A percentile compares a stretch with the other conserved stretches of the same genome.
phyloP scores from a whole-genome alignment of 2,888 invertebrate genomes.

The Drepana falcataria region DNA sequence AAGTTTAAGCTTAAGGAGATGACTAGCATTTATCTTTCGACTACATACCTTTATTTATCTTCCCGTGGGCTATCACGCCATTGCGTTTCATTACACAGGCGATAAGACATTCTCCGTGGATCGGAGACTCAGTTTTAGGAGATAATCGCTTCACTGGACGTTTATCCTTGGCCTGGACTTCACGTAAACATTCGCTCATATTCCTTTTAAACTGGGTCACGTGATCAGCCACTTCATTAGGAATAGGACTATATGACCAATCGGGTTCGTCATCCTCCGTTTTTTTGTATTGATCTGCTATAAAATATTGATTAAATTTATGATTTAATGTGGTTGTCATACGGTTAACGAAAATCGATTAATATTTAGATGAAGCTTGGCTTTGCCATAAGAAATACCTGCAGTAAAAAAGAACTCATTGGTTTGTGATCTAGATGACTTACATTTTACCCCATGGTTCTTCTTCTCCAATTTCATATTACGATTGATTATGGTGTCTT shows the following conservation, averaged over 20 bases:
- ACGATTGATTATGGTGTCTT: slow-evolving; percentile 54
- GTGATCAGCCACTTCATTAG: slow-evolving; percentile 43
- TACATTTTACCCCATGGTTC: slow-evolving; percentile 29
- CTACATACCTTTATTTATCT: slow-evolving; percentile 57
- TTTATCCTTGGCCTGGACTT: slow-evolving; percentile 54
- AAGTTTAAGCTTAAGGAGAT: too few relatives aligned
- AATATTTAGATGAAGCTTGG: too few relatives aligned
- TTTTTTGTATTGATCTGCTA: slow-evolving; percentile 16
- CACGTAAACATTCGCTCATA: slow-evolving; percentile 65
- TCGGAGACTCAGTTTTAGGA: slow-evolving; percentile 55
- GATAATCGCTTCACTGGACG: slow-evolving; percentile 49
- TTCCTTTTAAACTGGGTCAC: slow-evolving; percentile 59
- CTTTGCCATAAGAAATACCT: too few relatives aligned
- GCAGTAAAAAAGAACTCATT: too few relatives aligned
- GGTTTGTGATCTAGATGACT: slow-evolving; percentile 8
- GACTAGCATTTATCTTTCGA: too few relatives aligned
- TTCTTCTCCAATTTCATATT: slow-evolving; percentile 49
- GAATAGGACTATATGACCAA: slow-evolving; percentile 76
- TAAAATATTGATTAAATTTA: slow-evolving; percentile 1
- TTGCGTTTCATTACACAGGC: slow-evolving; percentile 67
- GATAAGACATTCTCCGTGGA: slow-evolving; percentile 66
- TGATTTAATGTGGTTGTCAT: too few relatives aligned
- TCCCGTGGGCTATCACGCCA: slow-evolving; percentile 54
- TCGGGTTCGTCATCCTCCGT: slow-evolving; percentile 41
- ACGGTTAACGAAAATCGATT: too few relatives aligned